phyloP scores from a whole-genome alignment of 1,140 invertebrate genomes.

The Asobara japonica region DNA sequence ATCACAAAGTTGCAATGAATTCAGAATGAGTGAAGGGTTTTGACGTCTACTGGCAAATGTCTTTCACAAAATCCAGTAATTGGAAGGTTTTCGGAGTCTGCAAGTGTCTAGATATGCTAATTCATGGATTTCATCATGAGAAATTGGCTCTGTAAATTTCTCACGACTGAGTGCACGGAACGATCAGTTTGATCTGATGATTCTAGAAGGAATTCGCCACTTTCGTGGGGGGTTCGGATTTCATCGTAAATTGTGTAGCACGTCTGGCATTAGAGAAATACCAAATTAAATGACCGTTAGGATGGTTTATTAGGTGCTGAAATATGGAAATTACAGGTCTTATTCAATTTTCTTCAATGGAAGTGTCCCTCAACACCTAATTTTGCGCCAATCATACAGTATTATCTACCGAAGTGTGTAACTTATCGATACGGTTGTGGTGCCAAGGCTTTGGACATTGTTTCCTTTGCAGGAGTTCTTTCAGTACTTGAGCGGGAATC shows the following conservation, averaged over 20 bases:
- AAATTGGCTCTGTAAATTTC: not conserved
- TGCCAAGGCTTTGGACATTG: too few relatives aligned
- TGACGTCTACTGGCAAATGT: not conserved
- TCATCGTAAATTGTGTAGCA: not conserved
- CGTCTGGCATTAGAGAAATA: not conserved
- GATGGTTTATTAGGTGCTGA: not conserved
- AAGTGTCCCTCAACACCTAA: too few relatives aligned
- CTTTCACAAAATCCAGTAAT: not conserved
- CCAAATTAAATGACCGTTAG: not conserved
- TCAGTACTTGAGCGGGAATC: too few relatives aligned
- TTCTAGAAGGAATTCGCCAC: not conserved
- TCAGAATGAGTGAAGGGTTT: not conserved
- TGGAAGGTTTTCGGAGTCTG: not conserved
- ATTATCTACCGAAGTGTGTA: too few relatives aligned
- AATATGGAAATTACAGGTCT: not conserved
- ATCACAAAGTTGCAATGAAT: not conserved
- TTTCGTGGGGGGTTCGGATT: not conserved
- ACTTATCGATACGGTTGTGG: too few relatives aligned
- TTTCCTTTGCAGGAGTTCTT: too few relatives aligned
- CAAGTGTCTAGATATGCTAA: slow-evolving; percentile 1
- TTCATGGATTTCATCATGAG: slow-evolving; percentile 3
- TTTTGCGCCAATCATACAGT: too few relatives aligned
- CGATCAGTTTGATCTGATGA: not conserved
- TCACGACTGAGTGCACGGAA: not conserved
- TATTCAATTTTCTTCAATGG: too few relatives aligned